A percentile compares a stretch with the other conserved stretches of the same genome.
These are phyloP conservation scores for Myiothlypis coronata DNA, from an alignment of 2,797 vertebrate genomes.

Conservation along the genomic window DNA sequence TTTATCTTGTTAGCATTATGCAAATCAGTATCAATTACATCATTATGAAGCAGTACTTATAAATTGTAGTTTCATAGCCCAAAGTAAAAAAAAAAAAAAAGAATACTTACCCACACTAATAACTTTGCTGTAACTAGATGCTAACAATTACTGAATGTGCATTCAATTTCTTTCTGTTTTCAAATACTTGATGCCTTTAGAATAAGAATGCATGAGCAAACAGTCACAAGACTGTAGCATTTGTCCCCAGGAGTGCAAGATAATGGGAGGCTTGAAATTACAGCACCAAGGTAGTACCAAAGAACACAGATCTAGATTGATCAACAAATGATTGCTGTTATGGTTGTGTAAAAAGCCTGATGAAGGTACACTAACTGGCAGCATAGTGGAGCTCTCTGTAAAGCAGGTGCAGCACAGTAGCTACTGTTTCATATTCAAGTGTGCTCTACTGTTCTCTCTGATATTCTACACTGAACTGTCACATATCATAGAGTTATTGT, in stretches of 20 bases:
- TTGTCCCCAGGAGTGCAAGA: neutral
- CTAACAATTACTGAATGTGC: neutral
- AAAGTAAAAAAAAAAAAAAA: neutral
- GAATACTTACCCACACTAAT: neutral
- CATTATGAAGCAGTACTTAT: neutral
- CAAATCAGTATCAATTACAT: neutral
- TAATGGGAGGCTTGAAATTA: neutral
- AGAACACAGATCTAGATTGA: neutral
- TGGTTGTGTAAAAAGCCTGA: neutral
- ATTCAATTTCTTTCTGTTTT: neutral
- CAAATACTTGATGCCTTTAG: neutral
- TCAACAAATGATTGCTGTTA: neutral
- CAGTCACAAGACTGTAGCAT: neutral
- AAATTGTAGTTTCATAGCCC: neutral
- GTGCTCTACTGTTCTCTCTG: neutral
- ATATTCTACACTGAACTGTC: neutral
- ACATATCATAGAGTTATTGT: neutral
- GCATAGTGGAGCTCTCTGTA: neutral
- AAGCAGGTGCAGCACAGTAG: neutral
- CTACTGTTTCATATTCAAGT: neutral
- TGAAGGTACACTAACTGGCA: neutral
- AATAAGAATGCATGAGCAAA: neutral
- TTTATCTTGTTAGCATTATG: neutral
- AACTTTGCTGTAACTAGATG: neutral
- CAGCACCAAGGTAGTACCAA: neutral